These are phyloP conservation scores for Cardiocondyla obscurior DNA, from an alignment of 1,140 invertebrate species.

Conservation along the genomic window DNA sequence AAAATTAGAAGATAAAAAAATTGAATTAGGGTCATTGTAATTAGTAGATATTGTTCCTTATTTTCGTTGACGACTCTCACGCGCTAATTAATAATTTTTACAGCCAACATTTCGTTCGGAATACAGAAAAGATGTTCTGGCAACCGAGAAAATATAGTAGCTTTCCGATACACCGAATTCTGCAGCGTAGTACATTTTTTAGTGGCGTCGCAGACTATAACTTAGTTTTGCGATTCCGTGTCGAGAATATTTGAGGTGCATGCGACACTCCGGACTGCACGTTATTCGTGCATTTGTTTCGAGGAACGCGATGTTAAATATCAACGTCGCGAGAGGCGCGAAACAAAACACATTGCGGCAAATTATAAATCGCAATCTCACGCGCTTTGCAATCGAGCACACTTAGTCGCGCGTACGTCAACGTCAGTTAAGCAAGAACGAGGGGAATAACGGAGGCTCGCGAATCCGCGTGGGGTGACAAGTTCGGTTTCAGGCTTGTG, in stretches of 20 bases:
- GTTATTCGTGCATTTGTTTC: neutral
- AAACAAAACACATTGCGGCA: neutral
- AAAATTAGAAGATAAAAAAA: too few species aligned
- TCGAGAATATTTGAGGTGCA: neutral
- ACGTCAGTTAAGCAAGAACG: conserved; percentile 34
- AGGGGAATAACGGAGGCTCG: neutral
- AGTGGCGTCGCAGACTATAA: neutral
- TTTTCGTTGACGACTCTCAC: neutral
- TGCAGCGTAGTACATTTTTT: neutral
- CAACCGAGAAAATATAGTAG: neutral
- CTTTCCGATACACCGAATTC: neutral
- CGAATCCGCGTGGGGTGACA: conserved; percentile 40
- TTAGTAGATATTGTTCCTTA: neutral
- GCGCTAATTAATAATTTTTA: neutral
- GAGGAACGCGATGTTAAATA: neutral
- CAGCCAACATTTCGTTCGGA: neutral
- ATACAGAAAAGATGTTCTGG: neutral
- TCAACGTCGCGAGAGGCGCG: neutral
- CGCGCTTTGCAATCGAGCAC: neutral
- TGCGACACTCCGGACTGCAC: neutral
- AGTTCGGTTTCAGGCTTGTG: conserved; percentile 48
- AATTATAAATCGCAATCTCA: conserved; percentile 49
- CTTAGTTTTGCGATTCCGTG: neutral
- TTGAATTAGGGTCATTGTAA: too few species aligned
- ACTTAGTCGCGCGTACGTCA: conserved; percentile 31